phyloP scores from a whole-genome alignment of 2,797 vertebrate genomes.

The Hippoglossus hippoglossus region DNA sequence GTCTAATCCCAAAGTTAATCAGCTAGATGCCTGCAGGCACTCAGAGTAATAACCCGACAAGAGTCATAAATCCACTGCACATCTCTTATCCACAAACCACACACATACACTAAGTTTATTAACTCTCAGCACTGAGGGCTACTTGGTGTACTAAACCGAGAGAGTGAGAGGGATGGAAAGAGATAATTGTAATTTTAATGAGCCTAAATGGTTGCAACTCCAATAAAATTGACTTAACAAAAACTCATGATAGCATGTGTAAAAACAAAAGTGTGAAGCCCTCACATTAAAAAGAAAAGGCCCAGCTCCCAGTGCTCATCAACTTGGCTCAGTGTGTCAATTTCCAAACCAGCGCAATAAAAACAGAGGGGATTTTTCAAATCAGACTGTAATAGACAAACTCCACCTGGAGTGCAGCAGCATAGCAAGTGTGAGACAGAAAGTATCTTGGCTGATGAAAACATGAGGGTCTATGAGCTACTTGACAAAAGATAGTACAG shows the following conservation, averaged over 20 bases:
- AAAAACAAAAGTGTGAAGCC: conserved; percentile 15
- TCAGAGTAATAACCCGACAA: conserved; percentile 48
- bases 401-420: conserved; percentile 1
- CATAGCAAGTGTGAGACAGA: background rate
- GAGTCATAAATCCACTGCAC: conserved; percentile 20
- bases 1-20: conserved; percentile 45
- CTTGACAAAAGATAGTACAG: background rate
- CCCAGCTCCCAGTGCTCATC: conserved; percentile 43
- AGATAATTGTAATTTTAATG: conserved; percentile 43
- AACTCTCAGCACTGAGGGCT: conserved; percentile 30
- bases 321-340: conserved; percentile 36
- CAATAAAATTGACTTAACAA: conserved; percentile 29
- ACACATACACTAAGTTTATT: conserved; percentile 29
- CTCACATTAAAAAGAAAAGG: conserved; percentile 11
- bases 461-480: background rate
- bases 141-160: conserved; percentile 12
- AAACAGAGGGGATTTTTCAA: conserved; percentile 23
- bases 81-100: conserved; percentile 26
- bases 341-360: conserved; percentile 41
- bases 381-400: conserved; percentile 25
- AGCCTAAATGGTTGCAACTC: conserved; percentile 34
- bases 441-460: background rate
- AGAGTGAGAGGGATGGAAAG: background rate
- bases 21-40: conserved; percentile 21
- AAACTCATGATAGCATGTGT: conserved; percentile 22